Evolutionary conservation across 2,797 vertebrate species (phyloP), one percentile per base, ranked within the genome.

Genomic region (Saguinus oedipus): DNA sequence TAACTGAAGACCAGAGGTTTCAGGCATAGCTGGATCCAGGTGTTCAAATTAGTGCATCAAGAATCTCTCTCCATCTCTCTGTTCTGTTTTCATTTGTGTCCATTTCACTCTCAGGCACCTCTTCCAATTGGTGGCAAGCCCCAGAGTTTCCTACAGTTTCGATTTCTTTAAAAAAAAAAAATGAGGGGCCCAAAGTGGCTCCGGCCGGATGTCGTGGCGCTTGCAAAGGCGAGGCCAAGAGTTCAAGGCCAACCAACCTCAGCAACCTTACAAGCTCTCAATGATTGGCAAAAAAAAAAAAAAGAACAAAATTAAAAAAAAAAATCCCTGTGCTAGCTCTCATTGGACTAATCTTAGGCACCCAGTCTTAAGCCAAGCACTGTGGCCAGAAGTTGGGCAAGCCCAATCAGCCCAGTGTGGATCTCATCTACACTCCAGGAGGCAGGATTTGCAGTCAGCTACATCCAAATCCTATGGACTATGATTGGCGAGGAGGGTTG

Each of bases 1-100:
- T 93, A 89, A 26, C 10, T n/a, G 24, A 95, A 83, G 59, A n/a
- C 20, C 46, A 39, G 19, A 48, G 24, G n/a, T 92, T 95, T 96
- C 61, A 80, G 42, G 53, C 72, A 89, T 8, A 50, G 30, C 39
- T 93, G 27, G 74, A 94, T 79, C 53, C 89, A 86, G 83, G 33
- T 39, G 24, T 80, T 94, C 27, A 61, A 68, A 83, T 93, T 44
- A 82, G 22, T 68, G 1, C 3, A 42, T 24, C 64, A 42, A 72
- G 36, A 80, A 24, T 30, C 26, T 84, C 64, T 92, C 46, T 53
- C 44, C 84, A 17, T 42, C 36, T 57, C 20, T 88, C 74, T 19
- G 7, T 50, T 89, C 59, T 57, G 55, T 36, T 82, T 74, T 85
- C 15, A 46, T 55, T 74, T 33, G 2, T 70, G 14, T 33, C 89